Evolutionary conservation across 1,140 invertebrate genomes (phyloP).

Genomic region (Hormaphis cornu): DNA sequence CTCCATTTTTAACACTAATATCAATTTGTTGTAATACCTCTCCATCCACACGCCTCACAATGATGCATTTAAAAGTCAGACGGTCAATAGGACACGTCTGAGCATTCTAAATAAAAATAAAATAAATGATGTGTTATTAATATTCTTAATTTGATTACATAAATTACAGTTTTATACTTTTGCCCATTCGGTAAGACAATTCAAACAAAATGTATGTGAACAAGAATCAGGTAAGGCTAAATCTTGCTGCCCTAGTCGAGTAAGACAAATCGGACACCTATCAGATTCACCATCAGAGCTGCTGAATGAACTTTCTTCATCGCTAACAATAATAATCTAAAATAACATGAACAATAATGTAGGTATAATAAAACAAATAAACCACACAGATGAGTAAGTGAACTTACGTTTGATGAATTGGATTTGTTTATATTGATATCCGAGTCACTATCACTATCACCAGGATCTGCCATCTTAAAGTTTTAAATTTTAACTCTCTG

Average conservation of each 20-base stretch:
- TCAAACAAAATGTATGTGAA: constrained; percentile 79
- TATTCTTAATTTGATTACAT: constrained; percentile 19
- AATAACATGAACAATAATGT: background rate
- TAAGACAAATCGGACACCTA: constrained; percentile 75
- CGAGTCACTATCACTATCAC: constrained; percentile 16
- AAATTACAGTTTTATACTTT: constrained; percentile 47
- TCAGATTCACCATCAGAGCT: constrained; percentile 61
- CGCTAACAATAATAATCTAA: constrained; percentile 7
- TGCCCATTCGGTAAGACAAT: constrained; percentile 84
- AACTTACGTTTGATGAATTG: background rate
- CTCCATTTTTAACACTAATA: constrained; percentile 46
- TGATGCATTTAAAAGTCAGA: constrained; percentile 66
- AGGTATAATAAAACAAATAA: background rate
- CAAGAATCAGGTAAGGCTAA: constrained; percentile 75
- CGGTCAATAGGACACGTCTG: constrained; percentile 94
- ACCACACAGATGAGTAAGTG: background rate
- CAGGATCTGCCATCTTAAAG: constrained; percentile 12
- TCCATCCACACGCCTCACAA: constrained; percentile 61
- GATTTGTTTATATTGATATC: background rate
- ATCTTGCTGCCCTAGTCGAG: constrained; percentile 61
- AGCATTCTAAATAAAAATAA: constrained; percentile 55
- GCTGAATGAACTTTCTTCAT: constrained; percentile 31
- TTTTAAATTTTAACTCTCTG: background rate
- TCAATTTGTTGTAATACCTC: constrained; percentile 47
- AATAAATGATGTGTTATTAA: constrained; percentile 6